phyloP scores from a whole-genome alignment of 2,888 invertebrate species.

The Ophion slaviceki region DNA sequence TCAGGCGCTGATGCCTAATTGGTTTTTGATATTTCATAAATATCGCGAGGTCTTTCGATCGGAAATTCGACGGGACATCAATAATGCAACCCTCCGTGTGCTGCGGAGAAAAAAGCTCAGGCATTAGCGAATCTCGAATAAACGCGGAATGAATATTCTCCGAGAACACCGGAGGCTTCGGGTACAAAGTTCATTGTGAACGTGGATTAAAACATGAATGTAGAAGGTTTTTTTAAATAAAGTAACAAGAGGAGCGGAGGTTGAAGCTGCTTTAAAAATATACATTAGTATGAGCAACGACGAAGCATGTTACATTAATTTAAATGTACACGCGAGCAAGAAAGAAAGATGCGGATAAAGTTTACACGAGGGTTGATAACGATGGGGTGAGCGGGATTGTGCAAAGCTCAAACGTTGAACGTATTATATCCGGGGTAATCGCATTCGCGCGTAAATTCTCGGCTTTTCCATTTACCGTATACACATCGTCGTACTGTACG shows the following conservation, averaged over 20 bases:
- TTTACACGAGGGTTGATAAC: conserved; percentile 38
- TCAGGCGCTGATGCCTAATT: too few species aligned
- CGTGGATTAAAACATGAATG: background rate
- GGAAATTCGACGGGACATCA: too few species aligned
- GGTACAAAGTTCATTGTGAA: too few species aligned
- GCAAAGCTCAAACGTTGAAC: conserved; percentile 32
- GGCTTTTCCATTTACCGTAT: conserved; percentile 14
- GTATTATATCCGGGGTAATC: conserved; percentile 38
- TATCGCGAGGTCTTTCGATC: too few species aligned
- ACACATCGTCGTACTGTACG: background rate
- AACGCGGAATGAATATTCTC: too few species aligned
- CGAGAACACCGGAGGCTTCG: too few species aligned
- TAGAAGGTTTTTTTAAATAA: background rate
- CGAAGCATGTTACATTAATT: conserved; percentile 43
- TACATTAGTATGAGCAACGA: background rate
- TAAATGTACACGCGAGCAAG: conserved; percentile 29
- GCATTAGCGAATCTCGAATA: too few species aligned
- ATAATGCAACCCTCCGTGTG: too few species aligned
- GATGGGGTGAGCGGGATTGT: conserved; percentile 25
- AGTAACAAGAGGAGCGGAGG: background rate
- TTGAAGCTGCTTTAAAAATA: background rate
- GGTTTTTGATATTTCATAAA: too few species aligned
- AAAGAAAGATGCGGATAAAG: conserved; percentile 32
- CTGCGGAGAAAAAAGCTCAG: too few species aligned
- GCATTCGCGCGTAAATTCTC: conserved; percentile 40